Conservation (phyloP, 2,113 vertebrate genomes). For the Oxyruncus cristatus region DNA sequence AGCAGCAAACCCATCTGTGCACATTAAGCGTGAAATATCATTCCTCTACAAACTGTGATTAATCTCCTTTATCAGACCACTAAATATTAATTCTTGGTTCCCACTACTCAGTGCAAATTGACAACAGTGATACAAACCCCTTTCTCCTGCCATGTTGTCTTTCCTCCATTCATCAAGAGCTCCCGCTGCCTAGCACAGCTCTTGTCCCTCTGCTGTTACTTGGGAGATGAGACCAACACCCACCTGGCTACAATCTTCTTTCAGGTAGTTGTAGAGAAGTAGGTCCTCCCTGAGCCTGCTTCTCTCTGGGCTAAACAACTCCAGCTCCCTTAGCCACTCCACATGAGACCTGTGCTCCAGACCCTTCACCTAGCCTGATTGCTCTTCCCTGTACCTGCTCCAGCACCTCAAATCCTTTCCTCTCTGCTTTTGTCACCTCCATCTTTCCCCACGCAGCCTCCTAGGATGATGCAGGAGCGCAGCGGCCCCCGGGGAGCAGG, state of each 20-base stretch:
- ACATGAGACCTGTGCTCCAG: neutral
- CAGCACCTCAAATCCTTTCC: neutral
- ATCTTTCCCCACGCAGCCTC: rapidly evolving
- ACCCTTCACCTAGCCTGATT: neutral
- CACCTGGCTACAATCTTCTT: neutral
- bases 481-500: neutral
- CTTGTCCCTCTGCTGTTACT: neutral
- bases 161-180: neutral
- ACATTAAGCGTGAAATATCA: neutral
- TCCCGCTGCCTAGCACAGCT: rapidly evolving
- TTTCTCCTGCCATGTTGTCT: neutral
- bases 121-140: rapidly evolving
- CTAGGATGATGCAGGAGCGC: too few relatives aligned
- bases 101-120: rapidly evolving
- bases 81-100: too few relatives aligned
- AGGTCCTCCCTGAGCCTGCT: neutral
- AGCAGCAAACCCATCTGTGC: neutral
- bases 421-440: neutral
- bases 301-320: neutral
- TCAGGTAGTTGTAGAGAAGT: neutral
- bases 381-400: neutral
- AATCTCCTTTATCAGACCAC: neutral
- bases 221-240: neutral
- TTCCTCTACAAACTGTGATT: neutral
- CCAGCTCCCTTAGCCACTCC: too few relatives aligned